These are phyloP conservation scores for Cephonodes hylas DNA, from an alignment of 2,888 invertebrate species.

Conservation along the genomic window DNA sequence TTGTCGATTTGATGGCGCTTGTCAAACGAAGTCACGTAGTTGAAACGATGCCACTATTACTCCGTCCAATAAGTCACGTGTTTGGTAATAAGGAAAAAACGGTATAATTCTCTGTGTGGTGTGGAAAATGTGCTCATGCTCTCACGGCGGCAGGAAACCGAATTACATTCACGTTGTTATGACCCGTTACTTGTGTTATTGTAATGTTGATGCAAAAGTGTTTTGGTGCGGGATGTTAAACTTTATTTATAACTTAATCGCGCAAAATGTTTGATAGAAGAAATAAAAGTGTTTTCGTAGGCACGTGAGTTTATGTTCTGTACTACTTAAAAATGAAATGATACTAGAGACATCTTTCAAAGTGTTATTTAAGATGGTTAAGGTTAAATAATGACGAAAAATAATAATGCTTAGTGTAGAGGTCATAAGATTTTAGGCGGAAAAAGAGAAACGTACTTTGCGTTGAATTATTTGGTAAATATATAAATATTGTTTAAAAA, in stretches of 20 bases:
- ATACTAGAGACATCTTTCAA: too few species aligned
- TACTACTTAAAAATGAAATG: too few species aligned
- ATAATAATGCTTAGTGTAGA: too few species aligned
- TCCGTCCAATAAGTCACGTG: conserved; percentile 10
- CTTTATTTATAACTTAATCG: background rate
- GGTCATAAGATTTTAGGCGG: too few species aligned
- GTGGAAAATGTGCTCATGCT: background rate
- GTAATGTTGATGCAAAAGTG: background rate
- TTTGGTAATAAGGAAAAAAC: conserved; percentile 8
- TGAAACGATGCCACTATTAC: background rate
- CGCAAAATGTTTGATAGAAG: background rate
- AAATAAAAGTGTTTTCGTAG: background rate
- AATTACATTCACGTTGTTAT: conserved; percentile 7
- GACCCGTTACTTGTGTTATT: background rate
- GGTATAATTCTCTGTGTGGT: background rate
- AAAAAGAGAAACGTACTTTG: too few species aligned
- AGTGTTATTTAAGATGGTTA: background rate
- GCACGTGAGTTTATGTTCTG: too few species aligned
- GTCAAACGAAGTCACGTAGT: conserved; percentile 10
- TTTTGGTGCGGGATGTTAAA: background rate
- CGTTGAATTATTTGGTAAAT: too few species aligned
- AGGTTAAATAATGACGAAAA: too few species aligned
- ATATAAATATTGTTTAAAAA: too few species aligned
- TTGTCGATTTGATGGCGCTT: background rate
- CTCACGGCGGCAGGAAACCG: background rate